Evolutionary conservation across 2,888 invertebrate species (phyloP).

Genomic region (Pyralis farinalis): DNA sequence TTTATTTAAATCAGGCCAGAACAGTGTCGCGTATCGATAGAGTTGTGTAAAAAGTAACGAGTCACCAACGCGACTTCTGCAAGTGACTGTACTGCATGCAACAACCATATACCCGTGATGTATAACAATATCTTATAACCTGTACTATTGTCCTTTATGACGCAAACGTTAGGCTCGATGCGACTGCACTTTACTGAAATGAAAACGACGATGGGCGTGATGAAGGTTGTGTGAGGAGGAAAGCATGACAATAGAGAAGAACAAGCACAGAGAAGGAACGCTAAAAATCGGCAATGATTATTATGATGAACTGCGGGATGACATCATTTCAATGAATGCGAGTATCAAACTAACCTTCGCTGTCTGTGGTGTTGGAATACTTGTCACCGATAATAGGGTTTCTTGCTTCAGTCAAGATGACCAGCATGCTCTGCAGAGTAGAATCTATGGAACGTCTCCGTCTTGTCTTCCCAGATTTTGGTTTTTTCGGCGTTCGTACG

Average conservation of each 20-base stretch:
- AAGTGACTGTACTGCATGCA: conserved; percentile 24
- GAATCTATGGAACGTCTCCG: conserved; percentile 50
- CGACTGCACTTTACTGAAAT: conserved; percentile 56
- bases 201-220: conserved; percentile 46
- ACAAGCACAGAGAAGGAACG: conserved; percentile 24
- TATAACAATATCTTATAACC: conserved; percentile 41
- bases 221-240: conserved; percentile 30
- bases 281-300: conserved; percentile 14
- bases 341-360: conserved; percentile 30
- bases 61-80: no score
- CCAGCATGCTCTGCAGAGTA: conserved; percentile 56
- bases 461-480: conserved; percentile 25
- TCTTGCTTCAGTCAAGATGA: conserved; percentile 50
- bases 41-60: no score
- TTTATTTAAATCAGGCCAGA: no score
- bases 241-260: conserved; percentile 34
- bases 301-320: conserved; percentile 6
- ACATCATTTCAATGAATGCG: conserved; percentile 1
- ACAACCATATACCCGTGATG: conserved; percentile 36
- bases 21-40: no score
- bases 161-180: conserved; percentile 50
- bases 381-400: conserved; percentile 38
- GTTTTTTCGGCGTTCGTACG: conserved; percentile 36
- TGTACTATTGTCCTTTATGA: conserved; percentile 49
- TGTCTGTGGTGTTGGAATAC: conserved; percentile 51